Conservation (phyloP, 1,140 invertebrate species). For the Caligus rogercresseyi region DNA sequence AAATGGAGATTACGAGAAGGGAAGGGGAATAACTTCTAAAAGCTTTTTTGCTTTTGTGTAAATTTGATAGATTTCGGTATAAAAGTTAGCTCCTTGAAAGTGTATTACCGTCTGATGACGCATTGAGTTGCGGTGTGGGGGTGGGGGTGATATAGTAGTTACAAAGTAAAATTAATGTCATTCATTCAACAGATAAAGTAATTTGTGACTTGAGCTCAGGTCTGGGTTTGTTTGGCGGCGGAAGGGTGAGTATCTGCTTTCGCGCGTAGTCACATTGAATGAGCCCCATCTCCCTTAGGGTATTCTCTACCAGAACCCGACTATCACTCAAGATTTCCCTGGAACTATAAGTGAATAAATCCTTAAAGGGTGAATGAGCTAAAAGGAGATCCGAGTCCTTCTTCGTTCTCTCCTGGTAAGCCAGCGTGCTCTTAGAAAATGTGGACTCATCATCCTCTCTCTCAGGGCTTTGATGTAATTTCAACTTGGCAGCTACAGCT, state of each 20-base stretch:
- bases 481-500: background rate
- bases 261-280: background rate
- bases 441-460: background rate
- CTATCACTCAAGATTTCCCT: background rate
- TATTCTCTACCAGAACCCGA: background rate
- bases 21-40: too few relatives aligned
- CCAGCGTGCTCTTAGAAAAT: background rate
- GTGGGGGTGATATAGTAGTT: too few relatives aligned
- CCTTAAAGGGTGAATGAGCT: background rate
- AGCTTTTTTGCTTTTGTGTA: too few relatives aligned
- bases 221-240: background rate
- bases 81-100: too few relatives aligned
- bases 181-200: too few relatives aligned
- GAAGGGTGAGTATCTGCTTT: background rate
- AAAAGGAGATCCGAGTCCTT: background rate
- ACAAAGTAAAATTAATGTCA: too few relatives aligned
- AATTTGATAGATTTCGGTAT: too few relatives aligned
- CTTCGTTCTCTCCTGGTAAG: background rate
- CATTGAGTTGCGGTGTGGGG: too few relatives aligned
- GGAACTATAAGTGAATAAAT: background rate
- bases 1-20: too few relatives aligned
- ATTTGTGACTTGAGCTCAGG: background rate
- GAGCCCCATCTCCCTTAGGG: background rate
- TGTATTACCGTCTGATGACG: too few relatives aligned
- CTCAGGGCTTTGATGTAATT: background rate